Percentiles rank a stretch among this genome's conserved stretches.
These are phyloP conservation scores for Chrysaora quinquecirrha DNA, from an alignment of 30 jellyfish, hydroid and myxozoan genomes.

Conservation along the genomic window DNA sequence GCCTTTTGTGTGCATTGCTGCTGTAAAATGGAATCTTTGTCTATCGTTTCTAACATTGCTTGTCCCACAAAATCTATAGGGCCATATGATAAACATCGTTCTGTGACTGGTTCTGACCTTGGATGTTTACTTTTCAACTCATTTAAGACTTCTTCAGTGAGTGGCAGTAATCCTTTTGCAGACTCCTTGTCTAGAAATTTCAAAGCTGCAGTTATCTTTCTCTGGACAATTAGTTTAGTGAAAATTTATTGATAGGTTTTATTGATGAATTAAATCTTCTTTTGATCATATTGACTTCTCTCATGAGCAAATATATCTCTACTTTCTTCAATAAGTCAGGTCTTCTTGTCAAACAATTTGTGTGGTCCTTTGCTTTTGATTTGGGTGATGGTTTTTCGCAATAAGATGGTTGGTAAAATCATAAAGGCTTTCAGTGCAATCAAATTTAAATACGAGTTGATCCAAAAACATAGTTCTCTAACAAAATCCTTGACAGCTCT, in stretches of 20 bases:
- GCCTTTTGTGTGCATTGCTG: background rate
- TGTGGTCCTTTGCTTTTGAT: no score
- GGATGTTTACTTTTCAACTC: background rate
- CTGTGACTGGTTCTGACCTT: constrained; percentile 1
- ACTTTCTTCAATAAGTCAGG: background rate
- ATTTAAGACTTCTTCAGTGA: background rate
- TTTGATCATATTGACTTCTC: background rate
- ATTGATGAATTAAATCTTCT: background rate
- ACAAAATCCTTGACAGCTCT: background rate
- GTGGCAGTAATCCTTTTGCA: background rate
- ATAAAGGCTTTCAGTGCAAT: background rate
- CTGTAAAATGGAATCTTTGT: background rate
- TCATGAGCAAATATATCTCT: background rate
- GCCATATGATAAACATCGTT: background rate
- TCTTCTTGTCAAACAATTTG: no score
- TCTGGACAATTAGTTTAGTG: background rate
- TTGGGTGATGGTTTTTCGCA: background rate
- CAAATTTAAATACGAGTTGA: background rate
- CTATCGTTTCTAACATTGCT: background rate
- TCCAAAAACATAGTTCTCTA: background rate
- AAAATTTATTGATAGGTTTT: background rate
- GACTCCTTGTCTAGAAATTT: constrained; percentile 1
- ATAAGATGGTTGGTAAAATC: background rate
- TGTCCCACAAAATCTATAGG: background rate
- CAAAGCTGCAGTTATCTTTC: background rate